Evolutionary conservation across 2,113 vertebrate species (phyloP), one percentile per base, ranked within the genome.

Genomic region (Thunnus maccoyii): DNA sequence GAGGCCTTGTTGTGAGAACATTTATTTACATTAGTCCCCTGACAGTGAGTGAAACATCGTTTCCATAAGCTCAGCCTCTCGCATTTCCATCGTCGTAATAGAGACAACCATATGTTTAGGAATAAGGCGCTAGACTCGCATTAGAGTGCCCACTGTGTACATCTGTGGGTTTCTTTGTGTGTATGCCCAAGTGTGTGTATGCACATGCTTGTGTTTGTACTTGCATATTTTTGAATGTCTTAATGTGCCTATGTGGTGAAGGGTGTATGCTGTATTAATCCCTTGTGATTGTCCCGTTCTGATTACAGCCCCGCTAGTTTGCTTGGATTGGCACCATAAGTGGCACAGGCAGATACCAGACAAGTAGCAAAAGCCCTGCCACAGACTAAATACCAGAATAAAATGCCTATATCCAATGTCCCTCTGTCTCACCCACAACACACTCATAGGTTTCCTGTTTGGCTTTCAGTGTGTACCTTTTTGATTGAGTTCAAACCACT

Each of bases 251-350:
- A 83, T 84, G 82, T 79, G 82, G 70, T 79, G 47, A 87, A 72
- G 81, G 71, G 76, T 87, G 84, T 80, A 50, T 74, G 83, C 56
- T 54, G 78, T 70, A 92, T 90, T 90, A 88, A 87, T 86, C 76
- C 75, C 61, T 60, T 64, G 75, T 78, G 86, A 90, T 62, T 86
- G 64, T 61, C 72, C 70, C 71, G 72, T 84, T 89, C 80, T 94
- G 81, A 91, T 92, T 93, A 86, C 84, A 85, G 83, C 54, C 72
- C 85, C 22, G 36, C 56, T 57, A 57, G 80, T 92, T 94, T 93
- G 94, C 91, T 94, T 94, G 85, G 67, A 70, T 88, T 93, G 92
- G 93, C 94, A 90, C 65, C 51, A 54, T 5, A 54, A 56, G 78
- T 72, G 85, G 82, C 76, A 66, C 48, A 70, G 72, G 85, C 80